phyloP scores from a whole-genome alignment of 2,888 invertebrate genomes.

The Trichacis sp. region DNA sequence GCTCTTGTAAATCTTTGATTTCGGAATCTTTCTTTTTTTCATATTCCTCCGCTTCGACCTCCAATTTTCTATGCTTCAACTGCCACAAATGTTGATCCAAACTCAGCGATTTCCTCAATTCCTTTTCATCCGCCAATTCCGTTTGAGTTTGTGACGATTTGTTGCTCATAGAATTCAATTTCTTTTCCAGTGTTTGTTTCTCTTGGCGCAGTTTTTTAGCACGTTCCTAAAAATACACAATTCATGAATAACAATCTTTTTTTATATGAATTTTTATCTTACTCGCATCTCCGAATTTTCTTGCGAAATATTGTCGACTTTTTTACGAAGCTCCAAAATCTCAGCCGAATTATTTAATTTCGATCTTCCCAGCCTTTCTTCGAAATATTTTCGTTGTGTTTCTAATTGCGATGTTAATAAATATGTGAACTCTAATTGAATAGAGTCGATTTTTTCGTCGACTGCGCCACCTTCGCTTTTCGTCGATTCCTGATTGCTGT shows the following conservation, averaged over 20 bases:
- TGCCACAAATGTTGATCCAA: constrained; percentile 83
- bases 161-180: constrained; percentile 74
- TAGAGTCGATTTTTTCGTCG: constrained; percentile 91
- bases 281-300: constrained; percentile 67
- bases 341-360: constrained; percentile 70
- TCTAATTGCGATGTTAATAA: constrained; percentile 95
- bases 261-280: too few relatives aligned
- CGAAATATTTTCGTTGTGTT: constrained; percentile 92
- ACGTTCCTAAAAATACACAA: constrained; percentile 58
- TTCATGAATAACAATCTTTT: not conserved
- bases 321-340: constrained; percentile 72
- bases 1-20: constrained; percentile 88
- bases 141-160: constrained; percentile 77
- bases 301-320: constrained; percentile 70
- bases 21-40: constrained; percentile 72
- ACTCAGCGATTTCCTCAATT: constrained; percentile 82
- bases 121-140: constrained; percentile 86
- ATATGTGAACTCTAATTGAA: constrained; percentile 97
- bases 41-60: constrained; percentile 59
- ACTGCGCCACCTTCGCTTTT: constrained; percentile 73
- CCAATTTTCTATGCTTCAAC: constrained; percentile 68
- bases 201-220: constrained; percentile 74
- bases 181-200: constrained; percentile 79
- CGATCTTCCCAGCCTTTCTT: constrained; percentile 77
- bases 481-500: constrained; percentile 69